Evolutionary conservation across 2,888 invertebrate genomes (phyloP).

Genomic region (Papilio protenor): DNA sequence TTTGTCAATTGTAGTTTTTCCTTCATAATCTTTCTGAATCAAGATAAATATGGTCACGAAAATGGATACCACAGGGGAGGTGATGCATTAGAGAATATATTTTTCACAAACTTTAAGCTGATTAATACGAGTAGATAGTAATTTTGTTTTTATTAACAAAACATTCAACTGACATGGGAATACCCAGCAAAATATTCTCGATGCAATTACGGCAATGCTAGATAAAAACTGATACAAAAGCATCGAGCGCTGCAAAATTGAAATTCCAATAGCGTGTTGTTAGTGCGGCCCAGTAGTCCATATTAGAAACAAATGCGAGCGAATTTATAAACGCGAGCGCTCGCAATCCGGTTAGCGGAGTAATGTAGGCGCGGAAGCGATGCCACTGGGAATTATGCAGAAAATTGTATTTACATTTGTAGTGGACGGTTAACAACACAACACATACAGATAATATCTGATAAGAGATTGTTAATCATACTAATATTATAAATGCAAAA

Average conservation of each 20-base stretch:
- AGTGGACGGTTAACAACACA: not conserved
- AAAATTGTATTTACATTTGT: slow-evolving; percentile 32
- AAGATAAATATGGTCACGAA: too few relatives aligned
- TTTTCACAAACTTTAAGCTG: too few relatives aligned
- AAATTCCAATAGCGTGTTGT: slow-evolving; percentile 40
- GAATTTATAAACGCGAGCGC: slow-evolving; percentile 39
- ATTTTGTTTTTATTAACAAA: not conserved
- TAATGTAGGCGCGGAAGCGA: slow-evolving; percentile 31
- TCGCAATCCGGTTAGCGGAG: slow-evolving; percentile 36
- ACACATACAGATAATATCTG: not conserved
- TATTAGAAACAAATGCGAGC: slow-evolving; percentile 37
- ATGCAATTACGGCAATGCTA: slow-evolving; percentile 34
- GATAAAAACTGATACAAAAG: slow-evolving; percentile 36
- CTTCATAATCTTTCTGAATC: too few relatives aligned
- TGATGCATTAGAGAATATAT: too few relatives aligned
- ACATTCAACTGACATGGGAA: not conserved
- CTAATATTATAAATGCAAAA: too few relatives aligned
- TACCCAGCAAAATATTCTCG: slow-evolving; percentile 20
- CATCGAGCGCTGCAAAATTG: slow-evolving; percentile 32
- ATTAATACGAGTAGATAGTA: too few relatives aligned
- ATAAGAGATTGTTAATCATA: too few relatives aligned
- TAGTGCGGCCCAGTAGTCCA: slow-evolving; percentile 23
- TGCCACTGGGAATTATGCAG: slow-evolving; percentile 24
- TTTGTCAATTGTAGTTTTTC: too few relatives aligned
- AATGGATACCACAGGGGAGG: too few relatives aligned